These are phyloP conservation scores for Garrulus glandarius DNA, from an alignment of 2,797 vertebrate genomes.

Conservation along the genomic window DNA sequence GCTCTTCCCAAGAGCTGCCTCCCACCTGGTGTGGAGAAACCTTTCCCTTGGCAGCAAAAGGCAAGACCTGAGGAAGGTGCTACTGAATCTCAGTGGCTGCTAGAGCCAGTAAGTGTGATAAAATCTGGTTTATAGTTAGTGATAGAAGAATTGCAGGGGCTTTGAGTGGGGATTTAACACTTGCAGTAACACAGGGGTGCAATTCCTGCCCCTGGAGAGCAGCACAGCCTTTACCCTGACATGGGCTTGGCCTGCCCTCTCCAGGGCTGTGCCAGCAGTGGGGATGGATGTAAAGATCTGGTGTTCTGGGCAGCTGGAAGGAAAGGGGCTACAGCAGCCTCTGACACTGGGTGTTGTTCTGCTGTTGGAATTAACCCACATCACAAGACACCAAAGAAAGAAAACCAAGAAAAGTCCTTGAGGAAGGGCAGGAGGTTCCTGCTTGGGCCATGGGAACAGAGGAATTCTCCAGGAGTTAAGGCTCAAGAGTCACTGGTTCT, in stretches of 20 bases:
- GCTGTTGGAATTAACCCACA: not conserved
- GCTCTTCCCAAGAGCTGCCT: not conserved
- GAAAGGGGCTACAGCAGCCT: not conserved
- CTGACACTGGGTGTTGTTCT: not conserved
- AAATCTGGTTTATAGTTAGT: not conserved
- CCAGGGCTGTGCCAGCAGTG: not conserved
- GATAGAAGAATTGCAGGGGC: too few species aligned
- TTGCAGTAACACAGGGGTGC: too few species aligned
- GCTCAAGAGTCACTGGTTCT: not conserved
- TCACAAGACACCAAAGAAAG: not conserved
- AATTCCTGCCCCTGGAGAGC: not conserved
- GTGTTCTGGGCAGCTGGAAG: not conserved
- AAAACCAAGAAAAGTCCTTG: not conserved
- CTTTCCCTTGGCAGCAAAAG: not conserved
- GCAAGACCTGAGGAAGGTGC: not conserved
- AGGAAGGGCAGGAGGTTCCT: not conserved
- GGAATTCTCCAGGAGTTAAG: not conserved
- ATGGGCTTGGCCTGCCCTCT: not conserved
- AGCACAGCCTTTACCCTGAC: not conserved
- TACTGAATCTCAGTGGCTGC: not conserved
- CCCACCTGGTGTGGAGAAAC: not conserved
- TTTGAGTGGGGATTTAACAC: not conserved
- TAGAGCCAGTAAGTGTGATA: too few species aligned
- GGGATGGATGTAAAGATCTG: not conserved
- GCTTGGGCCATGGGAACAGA: not conserved